Percentiles rank a stretch among this genome's conserved stretches.
Evolutionary conservation across 2,113 vertebrate species (phyloP).

Genomic region (Leptocoma aspasia): DNA sequence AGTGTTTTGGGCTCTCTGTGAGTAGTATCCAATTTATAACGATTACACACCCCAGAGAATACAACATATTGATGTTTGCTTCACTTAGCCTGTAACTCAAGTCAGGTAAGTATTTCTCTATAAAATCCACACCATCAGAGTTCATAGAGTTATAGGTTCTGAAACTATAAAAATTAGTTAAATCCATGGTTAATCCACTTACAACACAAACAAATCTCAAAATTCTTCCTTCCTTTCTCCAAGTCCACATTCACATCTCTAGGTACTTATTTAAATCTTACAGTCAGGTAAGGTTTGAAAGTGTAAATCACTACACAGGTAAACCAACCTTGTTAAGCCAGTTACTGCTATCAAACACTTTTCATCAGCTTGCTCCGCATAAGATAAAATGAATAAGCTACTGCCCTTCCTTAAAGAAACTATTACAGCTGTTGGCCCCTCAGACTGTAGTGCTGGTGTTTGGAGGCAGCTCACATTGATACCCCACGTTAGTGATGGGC

Average conservation of each 20-base stretch:
- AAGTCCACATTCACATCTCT: neutral
- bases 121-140: neutral
- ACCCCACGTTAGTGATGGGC: fast-evolving
- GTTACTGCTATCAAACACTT: neutral
- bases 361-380: neutral
- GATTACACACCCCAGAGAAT: neutral
- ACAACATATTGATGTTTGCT: neutral
- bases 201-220: neutral
- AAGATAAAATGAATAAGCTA: neutral
- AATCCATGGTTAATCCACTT: neutral
- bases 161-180: neutral
- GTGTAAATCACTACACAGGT: neutral
- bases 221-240: neutral
- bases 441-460: neutral
- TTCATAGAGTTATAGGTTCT: neutral
- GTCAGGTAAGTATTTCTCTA: neutral
- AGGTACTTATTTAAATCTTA: neutral
- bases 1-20: neutral
- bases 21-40: neutral
- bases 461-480: neutral
- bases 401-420: neutral
- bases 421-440: neutral
- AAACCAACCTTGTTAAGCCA: neutral
- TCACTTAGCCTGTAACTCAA: neutral
- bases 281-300: neutral